A percentile compares a stretch with the other conserved stretches of the same genome.
These are phyloP conservation scores for Eulithis prunata DNA, from an alignment of 2,888 invertebrate genomes.

Conservation along the genomic window DNA sequence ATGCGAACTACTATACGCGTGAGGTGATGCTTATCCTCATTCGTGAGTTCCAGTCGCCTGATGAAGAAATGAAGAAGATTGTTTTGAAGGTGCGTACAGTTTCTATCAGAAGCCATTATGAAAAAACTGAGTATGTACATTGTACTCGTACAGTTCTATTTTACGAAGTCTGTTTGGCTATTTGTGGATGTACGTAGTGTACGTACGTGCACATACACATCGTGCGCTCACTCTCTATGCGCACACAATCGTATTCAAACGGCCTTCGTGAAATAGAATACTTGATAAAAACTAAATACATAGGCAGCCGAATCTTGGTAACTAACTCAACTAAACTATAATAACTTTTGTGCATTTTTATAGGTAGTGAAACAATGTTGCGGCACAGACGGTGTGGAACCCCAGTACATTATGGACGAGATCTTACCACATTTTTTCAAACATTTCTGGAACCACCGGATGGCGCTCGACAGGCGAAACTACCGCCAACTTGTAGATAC, in stretches of 20 bases:
- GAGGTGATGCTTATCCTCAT: conserved; percentile 99
- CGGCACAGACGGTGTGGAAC: conserved; percentile 99
- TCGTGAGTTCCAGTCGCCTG: conserved; percentile 99
- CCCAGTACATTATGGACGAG: conserved; percentile 99
- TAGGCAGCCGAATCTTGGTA: too few relatives aligned
- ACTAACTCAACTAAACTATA: neutral
- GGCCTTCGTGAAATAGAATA: too few relatives aligned
- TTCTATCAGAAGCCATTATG: neutral
- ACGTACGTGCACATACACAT: too few relatives aligned
- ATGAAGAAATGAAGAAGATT: conserved; percentile 99
- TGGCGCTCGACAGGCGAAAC: conserved; percentile 99
- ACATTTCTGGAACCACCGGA: conserved; percentile 99
- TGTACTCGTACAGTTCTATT: too few relatives aligned
- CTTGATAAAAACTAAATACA: too few relatives aligned
- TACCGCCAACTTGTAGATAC: conserved; percentile 99
- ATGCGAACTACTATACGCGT: conserved; percentile 99
- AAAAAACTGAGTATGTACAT: too few relatives aligned
- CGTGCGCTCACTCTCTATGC: too few relatives aligned
- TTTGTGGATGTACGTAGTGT: too few relatives aligned
- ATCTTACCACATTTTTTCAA: conserved; percentile 99
- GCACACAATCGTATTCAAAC: too few relatives aligned
- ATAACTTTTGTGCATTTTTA: conserved; percentile 27
- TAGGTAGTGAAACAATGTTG: conserved; percentile 99
- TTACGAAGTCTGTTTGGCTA: too few relatives aligned
- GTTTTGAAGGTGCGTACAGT: conserved; percentile 91